Evolutionary conservation across 2,797 vertebrate genomes (phyloP).

Genomic region (Anas flavirostris): DNA sequence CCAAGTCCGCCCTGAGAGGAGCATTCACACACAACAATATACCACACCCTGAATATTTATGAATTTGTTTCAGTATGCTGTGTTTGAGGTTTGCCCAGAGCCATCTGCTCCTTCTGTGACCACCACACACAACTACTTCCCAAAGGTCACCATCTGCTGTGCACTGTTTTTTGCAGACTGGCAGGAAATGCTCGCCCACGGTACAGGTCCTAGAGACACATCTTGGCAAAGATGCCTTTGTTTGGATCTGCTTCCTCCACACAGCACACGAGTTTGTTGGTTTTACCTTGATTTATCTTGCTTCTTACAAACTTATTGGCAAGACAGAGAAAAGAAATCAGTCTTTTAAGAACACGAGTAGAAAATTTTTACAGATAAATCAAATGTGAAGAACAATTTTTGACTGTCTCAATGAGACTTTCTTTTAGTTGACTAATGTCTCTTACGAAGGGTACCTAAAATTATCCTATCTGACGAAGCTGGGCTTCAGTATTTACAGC

Average conservation of each 20-base stretch:
- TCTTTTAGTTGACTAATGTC: background rate
- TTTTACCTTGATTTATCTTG: background rate
- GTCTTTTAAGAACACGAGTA: background rate
- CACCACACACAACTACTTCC: constrained; percentile 29
- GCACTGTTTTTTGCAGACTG: constrained; percentile 1
- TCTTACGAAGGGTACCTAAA: background rate
- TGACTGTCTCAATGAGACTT: background rate
- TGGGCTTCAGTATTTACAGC: background rate
- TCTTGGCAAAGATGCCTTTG: constrained; percentile 1
- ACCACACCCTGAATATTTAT: constrained; percentile 35
- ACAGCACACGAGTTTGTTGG: background rate
- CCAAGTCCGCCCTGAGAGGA: background rate
- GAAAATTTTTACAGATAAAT: background rate
- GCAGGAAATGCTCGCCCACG: constrained; percentile 10
- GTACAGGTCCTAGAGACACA: background rate
- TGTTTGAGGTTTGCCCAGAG: constrained; percentile 25
- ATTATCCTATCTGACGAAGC: background rate
- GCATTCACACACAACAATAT: background rate
- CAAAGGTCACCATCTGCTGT: constrained; percentile 69
- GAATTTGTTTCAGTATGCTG: background rate
- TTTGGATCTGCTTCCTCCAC: background rate
- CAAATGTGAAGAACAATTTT: background rate
- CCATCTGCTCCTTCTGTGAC: constrained; percentile 61
- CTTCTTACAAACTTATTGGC: background rate
- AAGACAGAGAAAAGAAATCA: background rate